Evolutionary conservation across 2,888 invertebrate species (phyloP), one percentile per base, ranked within the genome.

Genomic region (Acheta domesticus): DNA sequence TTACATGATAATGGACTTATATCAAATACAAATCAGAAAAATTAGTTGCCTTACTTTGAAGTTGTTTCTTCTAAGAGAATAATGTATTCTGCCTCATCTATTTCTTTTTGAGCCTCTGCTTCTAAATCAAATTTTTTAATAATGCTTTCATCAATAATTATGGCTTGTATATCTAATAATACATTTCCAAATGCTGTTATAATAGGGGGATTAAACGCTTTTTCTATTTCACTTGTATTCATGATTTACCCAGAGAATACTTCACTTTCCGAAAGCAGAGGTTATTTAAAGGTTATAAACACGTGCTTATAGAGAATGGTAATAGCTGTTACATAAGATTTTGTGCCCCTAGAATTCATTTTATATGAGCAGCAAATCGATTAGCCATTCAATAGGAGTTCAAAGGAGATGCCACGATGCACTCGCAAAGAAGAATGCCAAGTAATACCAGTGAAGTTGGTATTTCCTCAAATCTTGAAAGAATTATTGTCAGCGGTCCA

Each of bases 101-200:
- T 83, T 84, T 88, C 87, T 76, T 85, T 85, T 83, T 87, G 86
- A 12, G 85, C 86, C 81, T 88, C 87, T 21, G 83, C 83, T 80
- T 85, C 82, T 48, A 88, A 84, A 80, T 85, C 85, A 83, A 87
- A 87, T 84, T 87, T 86, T 21, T 84, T 76, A 75, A 87, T 82
- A 20, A 88, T 80, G 12, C 82, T 79, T 73, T 83, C 81, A 80
- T 85, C 84, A 20, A 83, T 77, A 36, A 87, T 84, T 78, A 83
- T 84, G 16, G 87, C 84, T 14, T 86, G 85, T 49, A 86, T 85
- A 82, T 88, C 88, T 77, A 88, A 82, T 80, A 88, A 82, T 8
- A 88, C 87, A 83, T 88, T 88, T 11, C 88, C 88, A 83, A 88
- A 88, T 8, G 86, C 86, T 75, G 86, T 85, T 75, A 88, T 82